phyloP scores from a whole-genome alignment of 1,140 invertebrate genomes.

The Drosophila neocordata region DNA sequence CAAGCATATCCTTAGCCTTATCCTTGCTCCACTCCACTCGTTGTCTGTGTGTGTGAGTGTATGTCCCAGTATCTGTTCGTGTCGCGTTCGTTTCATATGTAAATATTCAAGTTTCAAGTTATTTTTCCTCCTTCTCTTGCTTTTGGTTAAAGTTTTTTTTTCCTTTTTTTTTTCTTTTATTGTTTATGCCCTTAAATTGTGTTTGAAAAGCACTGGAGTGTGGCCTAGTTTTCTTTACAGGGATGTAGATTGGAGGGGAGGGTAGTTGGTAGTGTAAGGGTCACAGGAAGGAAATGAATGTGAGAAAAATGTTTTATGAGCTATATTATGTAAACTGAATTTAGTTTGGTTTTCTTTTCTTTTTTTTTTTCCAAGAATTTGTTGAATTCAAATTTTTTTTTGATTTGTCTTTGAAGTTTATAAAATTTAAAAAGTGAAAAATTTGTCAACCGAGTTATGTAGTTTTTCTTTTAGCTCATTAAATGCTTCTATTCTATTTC shows the following conservation, averaged over 20 bases:
- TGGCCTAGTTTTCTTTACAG: conserved; percentile 58
- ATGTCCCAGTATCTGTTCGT: conserved; percentile 44
- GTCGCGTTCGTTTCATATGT: conserved; percentile 76
- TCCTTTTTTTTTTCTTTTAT: conserved; percentile 45
- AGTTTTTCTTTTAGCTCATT: conserved; percentile 5
- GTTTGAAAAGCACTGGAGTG: conserved; percentile 66
- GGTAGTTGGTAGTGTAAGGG: no score
- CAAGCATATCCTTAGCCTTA: conserved; percentile 22
- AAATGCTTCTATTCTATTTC: background rate
- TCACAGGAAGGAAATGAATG: conserved; percentile 38
- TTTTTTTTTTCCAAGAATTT: conserved; percentile 1
- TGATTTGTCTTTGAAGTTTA: conserved; percentile 7
- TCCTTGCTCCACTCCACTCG: conserved; percentile 13
- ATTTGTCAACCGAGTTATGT: background rate
- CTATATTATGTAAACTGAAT: conserved; percentile 78
- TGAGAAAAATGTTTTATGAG: conserved; percentile 77
- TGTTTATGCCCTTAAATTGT: conserved; percentile 73
- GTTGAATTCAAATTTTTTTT: background rate
- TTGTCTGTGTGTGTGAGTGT: conserved; percentile 21
- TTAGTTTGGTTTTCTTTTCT: conserved; percentile 52
- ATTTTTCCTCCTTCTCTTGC: conserved; percentile 44
- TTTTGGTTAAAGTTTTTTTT: conserved; percentile 49
- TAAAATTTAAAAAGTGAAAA: background rate
- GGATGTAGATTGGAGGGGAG: background rate
- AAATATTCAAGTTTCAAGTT: conserved; percentile 77